These are phyloP conservation scores for Drosophila arawakana DNA, from an alignment of 1,140 invertebrate genomes.

Conservation along the genomic window DNA sequence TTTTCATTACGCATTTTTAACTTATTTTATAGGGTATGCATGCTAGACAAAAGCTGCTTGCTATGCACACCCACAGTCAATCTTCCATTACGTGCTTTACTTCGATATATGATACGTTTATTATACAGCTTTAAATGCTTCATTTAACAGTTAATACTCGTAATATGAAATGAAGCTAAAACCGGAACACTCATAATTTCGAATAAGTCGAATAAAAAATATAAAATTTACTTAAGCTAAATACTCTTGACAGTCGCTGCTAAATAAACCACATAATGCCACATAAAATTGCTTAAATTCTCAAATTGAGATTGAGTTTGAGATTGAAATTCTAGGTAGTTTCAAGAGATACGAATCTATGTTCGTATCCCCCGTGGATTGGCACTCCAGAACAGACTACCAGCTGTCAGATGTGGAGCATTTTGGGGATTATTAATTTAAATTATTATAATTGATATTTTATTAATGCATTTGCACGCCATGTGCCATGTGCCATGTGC, in stretches of 20 bases:
- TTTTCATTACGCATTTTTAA: too few relatives aligned
- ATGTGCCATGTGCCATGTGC: slow-evolving; percentile 36
- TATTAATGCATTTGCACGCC: slow-evolving; percentile 38
- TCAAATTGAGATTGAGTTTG: not conserved
- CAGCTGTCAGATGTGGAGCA: slow-evolving; percentile 48
- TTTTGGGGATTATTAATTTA: slow-evolving; percentile 49
- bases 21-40: too few relatives aligned
- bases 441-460: slow-evolving; percentile 61
- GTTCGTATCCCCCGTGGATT: not conserved
- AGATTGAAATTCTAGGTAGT: not conserved
- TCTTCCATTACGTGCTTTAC: too few relatives aligned
- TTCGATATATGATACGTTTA: too few relatives aligned
- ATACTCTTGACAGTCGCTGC: not conserved
- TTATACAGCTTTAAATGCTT: not conserved
- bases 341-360: slow-evolving; percentile 3
- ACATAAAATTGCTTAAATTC: not conserved
- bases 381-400: slow-evolving; percentile 9
- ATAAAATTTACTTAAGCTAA: not conserved
- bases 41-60: not conserved
- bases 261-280: not conserved
- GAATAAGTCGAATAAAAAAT: not conserved
- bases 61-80: not conserved
- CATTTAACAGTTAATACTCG: not conserved
- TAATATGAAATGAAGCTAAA: not conserved
- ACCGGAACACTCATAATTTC: not conserved